Evolutionary conservation across 2,888 invertebrate species (phyloP).

Genomic region (Nebria brevicollis): DNA sequence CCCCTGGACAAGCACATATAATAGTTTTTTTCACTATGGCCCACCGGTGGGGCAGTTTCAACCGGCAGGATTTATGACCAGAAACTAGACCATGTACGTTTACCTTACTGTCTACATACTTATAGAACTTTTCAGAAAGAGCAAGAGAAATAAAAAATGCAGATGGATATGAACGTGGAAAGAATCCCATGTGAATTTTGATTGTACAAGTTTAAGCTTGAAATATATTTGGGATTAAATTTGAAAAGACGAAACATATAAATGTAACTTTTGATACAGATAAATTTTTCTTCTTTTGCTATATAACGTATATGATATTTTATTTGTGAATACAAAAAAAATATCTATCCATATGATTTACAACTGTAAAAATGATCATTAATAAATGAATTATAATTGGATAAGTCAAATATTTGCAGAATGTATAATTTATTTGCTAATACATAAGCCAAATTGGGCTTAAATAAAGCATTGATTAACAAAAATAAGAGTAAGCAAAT

Average conservation of each 20-base stretch:
- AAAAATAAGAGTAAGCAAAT: too few species aligned
- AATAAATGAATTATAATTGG: too few species aligned
- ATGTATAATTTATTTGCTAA: too few species aligned
- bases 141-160: background rate
- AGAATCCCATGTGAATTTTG: background rate
- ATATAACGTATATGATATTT: too few species aligned
- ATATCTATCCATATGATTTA: too few species aligned
- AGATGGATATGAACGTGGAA: background rate
- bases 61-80: background rate
- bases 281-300: too few species aligned
- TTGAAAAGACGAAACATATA: background rate
- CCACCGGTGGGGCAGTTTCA: background rate
- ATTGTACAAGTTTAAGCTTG: background rate
- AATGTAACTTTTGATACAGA: too few species aligned
- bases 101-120: background rate
- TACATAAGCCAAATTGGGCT: too few species aligned
- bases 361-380: too few species aligned
- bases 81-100: background rate
- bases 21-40: background rate
- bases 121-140: background rate
- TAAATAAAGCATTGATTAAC: too few species aligned
- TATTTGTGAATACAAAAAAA: too few species aligned
- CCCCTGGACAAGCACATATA: background rate
- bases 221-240: background rate
- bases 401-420: too few species aligned